Evolutionary conservation across 2,888 invertebrate genomes (phyloP), one percentile per base, ranked within the genome.

Genomic region (Gnatocerus cornutus): DNA sequence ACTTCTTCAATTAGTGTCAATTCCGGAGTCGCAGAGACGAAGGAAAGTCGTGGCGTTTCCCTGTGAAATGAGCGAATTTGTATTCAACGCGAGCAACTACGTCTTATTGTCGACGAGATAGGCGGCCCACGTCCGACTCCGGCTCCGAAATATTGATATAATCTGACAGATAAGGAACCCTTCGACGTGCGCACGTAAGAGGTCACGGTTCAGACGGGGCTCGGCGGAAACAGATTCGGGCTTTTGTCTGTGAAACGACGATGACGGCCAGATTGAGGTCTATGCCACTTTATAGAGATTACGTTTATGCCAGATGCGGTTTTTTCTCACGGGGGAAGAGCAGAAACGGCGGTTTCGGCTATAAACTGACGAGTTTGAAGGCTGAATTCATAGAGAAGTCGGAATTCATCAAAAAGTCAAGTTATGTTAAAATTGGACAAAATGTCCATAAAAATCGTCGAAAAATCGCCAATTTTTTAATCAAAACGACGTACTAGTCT

Each of bases 91-190:
- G 69, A 74, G 70, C 74, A 74, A 69, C 74, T 71, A 76, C 76
- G 72, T 80, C 73, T 76, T 79, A 80, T 81, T 81, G 79, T 79
- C 73, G 76, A 73, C 29, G 71, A 81, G 82, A 82, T 82, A 82
- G 81, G 75, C 81, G 77, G 78, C 84, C 83, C 84, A 84, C 83
- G 83, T 83, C 76, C 77, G 69, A 59, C 73, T 76, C 56, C 12
- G 76, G 78, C 78, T 77, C 77, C 80, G 78, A 77, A 82, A 82
- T 82, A 81, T 81, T 81, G 83, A 82, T 83, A 80, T 82, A 82
- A 83, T 82, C 82, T 80, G 76, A 73, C 75, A 82, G 82, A 83
- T 83, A 84, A 82, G 80, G 76, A 73, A 75, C 75, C 75, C 76
- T 74, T 75, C 61, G 48, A 61, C 61, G 67, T 61, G 50, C 59